These are phyloP conservation scores for Cottus gobio DNA, from an alignment of 2,113 vertebrate genomes.

Conservation along the genomic window DNA sequence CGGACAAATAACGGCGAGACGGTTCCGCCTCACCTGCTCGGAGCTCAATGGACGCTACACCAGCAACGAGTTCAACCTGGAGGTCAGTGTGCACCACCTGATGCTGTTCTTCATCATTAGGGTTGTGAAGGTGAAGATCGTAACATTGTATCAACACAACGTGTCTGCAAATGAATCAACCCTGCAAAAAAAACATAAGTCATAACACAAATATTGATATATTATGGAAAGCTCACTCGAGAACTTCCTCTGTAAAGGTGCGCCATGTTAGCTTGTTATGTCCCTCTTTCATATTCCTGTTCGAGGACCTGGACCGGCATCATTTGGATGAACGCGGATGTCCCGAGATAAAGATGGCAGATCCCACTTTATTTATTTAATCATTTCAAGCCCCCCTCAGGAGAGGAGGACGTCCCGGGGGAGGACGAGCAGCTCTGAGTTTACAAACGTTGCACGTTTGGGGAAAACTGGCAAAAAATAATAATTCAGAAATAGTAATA, in stretches of 20 bases:
- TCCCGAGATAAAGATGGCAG: not conserved
- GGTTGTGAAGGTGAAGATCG: not conserved
- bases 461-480: not conserved
- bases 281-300: too few relatives aligned
- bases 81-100: slow-evolving; percentile 81
- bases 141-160: too few relatives aligned
- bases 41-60: slow-evolving; percentile 96
- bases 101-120: not conserved
- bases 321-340: not conserved
- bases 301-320: too few relatives aligned
- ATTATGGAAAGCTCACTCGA: too few relatives aligned
- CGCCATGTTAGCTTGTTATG: too few relatives aligned
- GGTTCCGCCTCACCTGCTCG: slow-evolving; percentile 93
- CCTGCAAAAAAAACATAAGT: too few relatives aligned
- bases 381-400: not conserved
- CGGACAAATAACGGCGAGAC: slow-evolving; percentile 80
- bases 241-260: too few relatives aligned
- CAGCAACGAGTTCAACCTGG: slow-evolving; percentile 94
- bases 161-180: too few relatives aligned
- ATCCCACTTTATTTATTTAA: not conserved
- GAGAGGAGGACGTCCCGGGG: not conserved
- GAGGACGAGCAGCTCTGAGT: not conserved
- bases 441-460: too few relatives aligned
- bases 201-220: too few relatives aligned
- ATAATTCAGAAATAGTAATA: not conserved